These are phyloP conservation scores for Thysanoteuthis rhombus DNA, from an alignment of 2,888 invertebrate genomes.

Conservation along the genomic window DNA sequence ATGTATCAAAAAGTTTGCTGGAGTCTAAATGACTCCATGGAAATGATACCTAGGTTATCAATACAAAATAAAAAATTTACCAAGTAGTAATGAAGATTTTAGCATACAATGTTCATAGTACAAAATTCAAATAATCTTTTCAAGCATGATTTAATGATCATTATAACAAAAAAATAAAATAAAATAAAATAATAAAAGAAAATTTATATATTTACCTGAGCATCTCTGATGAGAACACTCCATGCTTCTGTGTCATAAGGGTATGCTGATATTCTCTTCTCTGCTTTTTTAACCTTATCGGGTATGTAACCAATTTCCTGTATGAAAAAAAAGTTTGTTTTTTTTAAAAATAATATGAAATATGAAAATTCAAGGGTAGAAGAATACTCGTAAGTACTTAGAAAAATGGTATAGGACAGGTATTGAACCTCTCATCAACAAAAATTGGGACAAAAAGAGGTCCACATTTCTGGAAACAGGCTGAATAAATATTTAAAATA, in stretches of 20 bases:
- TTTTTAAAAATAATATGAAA: not conserved
- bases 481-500: no score
- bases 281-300: conserved; percentile 70
- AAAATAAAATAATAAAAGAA: no score
- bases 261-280: conserved; percentile 79
- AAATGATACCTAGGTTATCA: not conserved
- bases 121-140: not conserved
- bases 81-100: not conserved
- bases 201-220: conserved; percentile 73
- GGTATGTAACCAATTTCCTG: conserved; percentile 61
- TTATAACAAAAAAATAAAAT: not conserved
- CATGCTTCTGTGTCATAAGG: conserved; percentile 97
- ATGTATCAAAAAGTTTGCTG: not conserved
- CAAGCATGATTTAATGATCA: not conserved
- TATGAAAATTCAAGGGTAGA: not conserved
- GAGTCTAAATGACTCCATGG: not conserved
- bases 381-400: no score
- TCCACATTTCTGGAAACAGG: no score
- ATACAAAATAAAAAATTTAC: not conserved
- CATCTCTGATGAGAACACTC: conserved; percentile 93
- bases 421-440: no score
- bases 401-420: no score
- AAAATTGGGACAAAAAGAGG: no score
- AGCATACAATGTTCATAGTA: no score
- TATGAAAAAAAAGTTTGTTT: conserved; percentile 23